Evolutionary conservation across 2,113 vertebrate genomes (phyloP).

Genomic region (Alaudala cheleensis): DNA sequence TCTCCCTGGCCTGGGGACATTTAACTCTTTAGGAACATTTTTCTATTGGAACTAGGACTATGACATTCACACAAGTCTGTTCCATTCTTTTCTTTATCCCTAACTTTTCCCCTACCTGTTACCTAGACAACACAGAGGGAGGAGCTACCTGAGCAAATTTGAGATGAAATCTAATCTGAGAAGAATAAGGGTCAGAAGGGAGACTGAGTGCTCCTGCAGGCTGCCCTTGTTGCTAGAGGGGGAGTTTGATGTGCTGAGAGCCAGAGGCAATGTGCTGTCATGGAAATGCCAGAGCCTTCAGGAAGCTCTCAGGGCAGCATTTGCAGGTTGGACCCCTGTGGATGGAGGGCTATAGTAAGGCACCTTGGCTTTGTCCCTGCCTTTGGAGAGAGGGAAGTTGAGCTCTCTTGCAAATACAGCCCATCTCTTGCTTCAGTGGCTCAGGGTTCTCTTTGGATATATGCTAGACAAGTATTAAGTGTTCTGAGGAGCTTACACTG

Average conservation of each 20-base stretch:
- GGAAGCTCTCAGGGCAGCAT: not conserved
- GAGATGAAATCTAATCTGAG: not conserved
- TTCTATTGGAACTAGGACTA: not conserved
- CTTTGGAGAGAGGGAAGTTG: not conserved
- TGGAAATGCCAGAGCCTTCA: not conserved
- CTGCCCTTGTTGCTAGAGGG: not conserved
- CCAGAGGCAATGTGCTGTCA: not conserved
- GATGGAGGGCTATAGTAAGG: fast-evolving
- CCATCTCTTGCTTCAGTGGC: not conserved
- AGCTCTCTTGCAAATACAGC: not conserved
- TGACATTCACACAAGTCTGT: not conserved
- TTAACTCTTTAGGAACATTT: not conserved
- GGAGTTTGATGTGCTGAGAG: not conserved
- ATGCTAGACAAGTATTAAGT: not conserved
- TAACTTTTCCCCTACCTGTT: not conserved
- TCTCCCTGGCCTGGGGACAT: not conserved
- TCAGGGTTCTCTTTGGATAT: not conserved
- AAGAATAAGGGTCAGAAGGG: not conserved
- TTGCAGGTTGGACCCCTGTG: not conserved
- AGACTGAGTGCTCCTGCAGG: not conserved
- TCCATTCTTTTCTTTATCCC: not conserved
- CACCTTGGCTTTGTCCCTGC: not conserved
- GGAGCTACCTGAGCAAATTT: not conserved
- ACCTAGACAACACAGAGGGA: not conserved
- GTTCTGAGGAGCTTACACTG: not conserved